Evolutionary conservation across 1,140 invertebrate species (phyloP).

Genomic region (Carposina sasakii): DNA sequence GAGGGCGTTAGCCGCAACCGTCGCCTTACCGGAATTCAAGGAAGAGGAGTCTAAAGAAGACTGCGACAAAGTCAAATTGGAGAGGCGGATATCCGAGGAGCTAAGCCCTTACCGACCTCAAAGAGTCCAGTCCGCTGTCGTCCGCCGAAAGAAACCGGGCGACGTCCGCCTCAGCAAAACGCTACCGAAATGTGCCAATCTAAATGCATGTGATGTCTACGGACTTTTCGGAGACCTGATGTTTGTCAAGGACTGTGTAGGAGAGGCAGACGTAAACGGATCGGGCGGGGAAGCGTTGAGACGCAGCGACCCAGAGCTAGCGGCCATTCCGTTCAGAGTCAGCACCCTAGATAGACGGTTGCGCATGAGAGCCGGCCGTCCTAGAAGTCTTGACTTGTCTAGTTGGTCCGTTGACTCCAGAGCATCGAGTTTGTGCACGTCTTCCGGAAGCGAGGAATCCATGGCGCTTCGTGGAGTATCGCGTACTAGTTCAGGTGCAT

Average conservation of each 20-base stretch:
- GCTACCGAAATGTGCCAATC: constrained; percentile 77
- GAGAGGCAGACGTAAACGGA: constrained; percentile 80
- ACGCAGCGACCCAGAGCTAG: constrained; percentile 86
- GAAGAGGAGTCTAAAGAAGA: constrained; percentile 53
- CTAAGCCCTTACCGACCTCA: constrained; percentile 81
- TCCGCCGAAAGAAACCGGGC: constrained; percentile 79
- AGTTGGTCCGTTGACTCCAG: constrained; percentile 92
- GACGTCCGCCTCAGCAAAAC: constrained; percentile 83
- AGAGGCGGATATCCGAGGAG: constrained; percentile 77
- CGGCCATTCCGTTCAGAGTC: constrained; percentile 84
- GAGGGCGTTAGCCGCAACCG: constrained; percentile 49
- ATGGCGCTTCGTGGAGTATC: constrained; percentile 80
- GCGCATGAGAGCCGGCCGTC: constrained; percentile 85
- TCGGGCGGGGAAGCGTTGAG: constrained; percentile 82
- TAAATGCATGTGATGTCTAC: constrained; percentile 86
- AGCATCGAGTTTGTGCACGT: constrained; percentile 85
- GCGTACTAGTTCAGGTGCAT: constrained; percentile 81
- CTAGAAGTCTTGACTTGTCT: constrained; percentile 86
- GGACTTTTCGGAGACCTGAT: constrained; percentile 92
- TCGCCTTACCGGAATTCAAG: constrained; percentile 42
- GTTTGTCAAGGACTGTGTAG: constrained; percentile 90
- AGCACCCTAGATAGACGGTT: constrained; percentile 85
- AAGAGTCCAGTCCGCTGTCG: constrained; percentile 65
- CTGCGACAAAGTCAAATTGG: constrained; percentile 68
- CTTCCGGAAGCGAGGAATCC: constrained; percentile 87